These are phyloP conservation scores for Caenorhabditis briggsae DNA, from an alignment of 1,140 invertebrate genomes.

Conservation along the genomic window DNA sequence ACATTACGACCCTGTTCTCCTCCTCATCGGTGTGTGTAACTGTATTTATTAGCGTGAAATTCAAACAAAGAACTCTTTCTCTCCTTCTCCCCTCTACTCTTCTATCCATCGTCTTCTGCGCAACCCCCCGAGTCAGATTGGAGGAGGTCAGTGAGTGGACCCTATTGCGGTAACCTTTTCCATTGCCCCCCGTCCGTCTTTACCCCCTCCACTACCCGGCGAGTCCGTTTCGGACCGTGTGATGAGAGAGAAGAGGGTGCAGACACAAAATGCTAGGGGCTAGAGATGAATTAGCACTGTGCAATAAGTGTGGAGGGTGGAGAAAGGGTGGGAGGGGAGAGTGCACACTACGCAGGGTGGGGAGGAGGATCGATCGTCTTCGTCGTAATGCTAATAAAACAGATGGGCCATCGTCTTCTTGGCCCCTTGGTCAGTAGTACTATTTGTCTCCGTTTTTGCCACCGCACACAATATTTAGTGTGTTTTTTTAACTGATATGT, in stretches of 20 bases:
- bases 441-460: background rate
- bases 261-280: constrained; percentile 15
- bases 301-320: background rate
- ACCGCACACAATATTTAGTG: constrained; percentile 30
- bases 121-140: constrained; percentile 32
- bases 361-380: constrained; percentile 46
- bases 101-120: background rate
- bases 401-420: constrained; percentile 44
- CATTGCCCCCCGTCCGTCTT: background rate
- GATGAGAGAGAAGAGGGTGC: background rate
- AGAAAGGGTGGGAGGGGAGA: background rate
- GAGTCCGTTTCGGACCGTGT: constrained; percentile 46
- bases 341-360: constrained; percentile 17
- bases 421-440: constrained; percentile 1
- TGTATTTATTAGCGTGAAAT: constrained; percentile 48
- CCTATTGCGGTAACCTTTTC: constrained; percentile 52
- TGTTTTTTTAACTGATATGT: background rate
- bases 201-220: constrained; percentile 1
- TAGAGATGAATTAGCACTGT: constrained; percentile 43
- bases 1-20: background rate
- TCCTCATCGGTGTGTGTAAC: constrained; percentile 3
- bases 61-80: constrained; percentile 6
- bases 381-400: constrained; percentile 56
- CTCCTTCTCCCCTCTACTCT: background rate
- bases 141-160: constrained; percentile 52